Percentiles rank a stretch among this genome's conserved stretches.
These are phyloP conservation scores for Drosophila borborema DNA, from an alignment of 2,888 invertebrate species.

Conservation along the genomic window DNA sequence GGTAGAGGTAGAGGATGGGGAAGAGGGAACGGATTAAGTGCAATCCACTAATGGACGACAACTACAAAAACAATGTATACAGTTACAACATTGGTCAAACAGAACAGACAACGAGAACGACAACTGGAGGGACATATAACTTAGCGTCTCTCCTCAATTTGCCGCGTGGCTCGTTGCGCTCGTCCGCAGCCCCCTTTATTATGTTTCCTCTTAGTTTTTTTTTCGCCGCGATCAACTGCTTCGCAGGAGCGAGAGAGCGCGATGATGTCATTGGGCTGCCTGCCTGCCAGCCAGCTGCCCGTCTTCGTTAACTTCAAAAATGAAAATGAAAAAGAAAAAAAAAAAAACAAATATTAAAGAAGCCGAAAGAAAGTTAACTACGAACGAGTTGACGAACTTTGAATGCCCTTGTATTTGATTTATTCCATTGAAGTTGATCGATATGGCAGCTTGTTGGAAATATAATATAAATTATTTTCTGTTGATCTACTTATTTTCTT, in stretches of 20 bases:
- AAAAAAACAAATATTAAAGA: slow-evolving; percentile 5
- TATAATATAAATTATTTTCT: not conserved
- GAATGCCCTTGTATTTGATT: slow-evolving; percentile 14
- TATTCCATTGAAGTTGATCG: not conserved
- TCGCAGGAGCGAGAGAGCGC: slow-evolving; percentile 30
- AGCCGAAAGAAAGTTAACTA: slow-evolving; percentile 6
- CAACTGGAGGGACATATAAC: slow-evolving; percentile 9
- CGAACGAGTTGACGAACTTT: not conserved
- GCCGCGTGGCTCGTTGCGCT: slow-evolving; percentile 11
- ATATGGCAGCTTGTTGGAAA: not conserved
- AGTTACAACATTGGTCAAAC: slow-evolving; percentile 47
- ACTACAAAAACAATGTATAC: slow-evolving; percentile 49
- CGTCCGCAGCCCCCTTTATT: slow-evolving; percentile 14
- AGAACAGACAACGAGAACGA: slow-evolving; percentile 7
- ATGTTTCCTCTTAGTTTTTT: slow-evolving; percentile 7
- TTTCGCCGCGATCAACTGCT: slow-evolving; percentile 34
- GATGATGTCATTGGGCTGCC: slow-evolving; percentile 54
- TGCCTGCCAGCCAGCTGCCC: slow-evolving; percentile 49
- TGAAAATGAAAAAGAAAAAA: not conserved
- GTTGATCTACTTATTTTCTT: slow-evolving; percentile 2
- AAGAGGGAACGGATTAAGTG: slow-evolving; percentile 48
- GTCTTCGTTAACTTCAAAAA: slow-evolving; percentile 40
- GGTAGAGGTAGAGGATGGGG: not conserved
- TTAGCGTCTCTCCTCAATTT: not conserved
- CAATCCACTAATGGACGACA: slow-evolving; percentile 49